phyloP scores from a whole-genome alignment of 1,140 invertebrate species.

The Tetramorium simillimum region DNA sequence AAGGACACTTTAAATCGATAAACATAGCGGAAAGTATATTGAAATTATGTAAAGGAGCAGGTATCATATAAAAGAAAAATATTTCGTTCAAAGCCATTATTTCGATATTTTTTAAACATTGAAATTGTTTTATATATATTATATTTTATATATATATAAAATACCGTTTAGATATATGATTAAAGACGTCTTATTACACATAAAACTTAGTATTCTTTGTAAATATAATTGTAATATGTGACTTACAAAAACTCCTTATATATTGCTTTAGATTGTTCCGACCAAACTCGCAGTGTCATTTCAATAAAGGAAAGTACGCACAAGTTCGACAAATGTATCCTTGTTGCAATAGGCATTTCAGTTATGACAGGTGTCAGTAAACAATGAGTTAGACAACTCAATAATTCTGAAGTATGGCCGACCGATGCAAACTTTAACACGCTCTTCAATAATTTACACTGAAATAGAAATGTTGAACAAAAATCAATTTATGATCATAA shows the following conservation, averaged over 20 bases:
- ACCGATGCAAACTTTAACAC: slow-evolving; percentile 91
- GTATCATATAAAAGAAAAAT: background rate
- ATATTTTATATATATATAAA: too few species aligned
- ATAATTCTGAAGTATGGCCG: slow-evolving; percentile 89
- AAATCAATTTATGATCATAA: too few species aligned
- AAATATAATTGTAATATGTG: background rate
- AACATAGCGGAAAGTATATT: background rate
- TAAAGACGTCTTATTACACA: background rate
- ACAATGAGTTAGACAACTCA: slow-evolving; percentile 88
- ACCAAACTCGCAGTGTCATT: slow-evolving; percentile 85
- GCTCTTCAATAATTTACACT: slow-evolving; percentile 89
- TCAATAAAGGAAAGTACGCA: slow-evolving; percentile 89
- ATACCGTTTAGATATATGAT: background rate
- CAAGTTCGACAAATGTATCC: slow-evolving; percentile 90
- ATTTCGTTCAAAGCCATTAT: background rate
- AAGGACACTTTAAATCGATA: background rate
- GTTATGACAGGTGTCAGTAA: slow-evolving; percentile 85
- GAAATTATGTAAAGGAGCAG: background rate
- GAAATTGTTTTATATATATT: background rate
- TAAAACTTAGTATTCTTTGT: slow-evolving; percentile 6
- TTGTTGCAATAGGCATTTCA: slow-evolving; percentile 88
- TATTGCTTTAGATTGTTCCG: slow-evolving; percentile 78
- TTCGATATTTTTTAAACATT: background rate
- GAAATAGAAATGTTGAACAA: slow-evolving; percentile 64
- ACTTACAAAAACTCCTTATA: slow-evolving; percentile 87